A percentile compares a stretch with the other conserved stretches of the same genome.
These are phyloP conservation scores for Plestiodon gilberti DNA, from an alignment of 2,113 vertebrate genomes.

Conservation along the genomic window DNA sequence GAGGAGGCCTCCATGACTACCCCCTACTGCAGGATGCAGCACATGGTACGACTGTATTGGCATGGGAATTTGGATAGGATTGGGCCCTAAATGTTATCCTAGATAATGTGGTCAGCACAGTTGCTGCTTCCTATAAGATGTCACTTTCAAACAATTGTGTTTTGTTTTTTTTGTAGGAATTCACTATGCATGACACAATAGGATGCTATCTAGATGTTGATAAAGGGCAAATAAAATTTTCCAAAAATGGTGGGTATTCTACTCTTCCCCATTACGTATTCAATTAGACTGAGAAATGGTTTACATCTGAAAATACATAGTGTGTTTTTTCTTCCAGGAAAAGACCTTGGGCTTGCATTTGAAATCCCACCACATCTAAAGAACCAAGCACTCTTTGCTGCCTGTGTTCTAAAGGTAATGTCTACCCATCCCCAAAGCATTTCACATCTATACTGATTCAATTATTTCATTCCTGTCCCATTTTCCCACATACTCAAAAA, in stretches of 20 bases:
- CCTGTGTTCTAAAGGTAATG: constrained; percentile 95
- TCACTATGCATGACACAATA: constrained; percentile 97
- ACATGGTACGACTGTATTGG: too few relatives aligned
- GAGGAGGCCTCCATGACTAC: too few relatives aligned
- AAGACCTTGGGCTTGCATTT: constrained; percentile 92
- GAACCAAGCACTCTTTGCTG: constrained; percentile 90
- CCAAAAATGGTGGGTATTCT: constrained; percentile 88
- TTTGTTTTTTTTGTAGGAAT: constrained; percentile 81
- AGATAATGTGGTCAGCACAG: too few relatives aligned
- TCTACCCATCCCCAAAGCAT: neutral
- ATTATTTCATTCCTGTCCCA: too few relatives aligned
- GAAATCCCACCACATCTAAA: constrained; percentile 88
- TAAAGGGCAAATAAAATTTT: constrained; percentile 86
- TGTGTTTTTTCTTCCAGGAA: constrained; percentile 78
- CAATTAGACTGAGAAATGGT: neutral
- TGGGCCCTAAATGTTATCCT: too few relatives aligned
- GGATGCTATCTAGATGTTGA: constrained; percentile 93
- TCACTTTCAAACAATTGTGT: neutral
- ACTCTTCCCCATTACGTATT: constrained; percentile 11
- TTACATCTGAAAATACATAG: neutral
- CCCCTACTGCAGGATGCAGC: too few relatives aligned
- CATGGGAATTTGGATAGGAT: too few relatives aligned
- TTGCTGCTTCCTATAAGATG: neutral
- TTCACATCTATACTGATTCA: neutral
- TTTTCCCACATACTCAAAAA: too few relatives aligned